Conservation (phyloP, 1,140 invertebrate genomes). For the Aphelinus atriplicis region DNA sequence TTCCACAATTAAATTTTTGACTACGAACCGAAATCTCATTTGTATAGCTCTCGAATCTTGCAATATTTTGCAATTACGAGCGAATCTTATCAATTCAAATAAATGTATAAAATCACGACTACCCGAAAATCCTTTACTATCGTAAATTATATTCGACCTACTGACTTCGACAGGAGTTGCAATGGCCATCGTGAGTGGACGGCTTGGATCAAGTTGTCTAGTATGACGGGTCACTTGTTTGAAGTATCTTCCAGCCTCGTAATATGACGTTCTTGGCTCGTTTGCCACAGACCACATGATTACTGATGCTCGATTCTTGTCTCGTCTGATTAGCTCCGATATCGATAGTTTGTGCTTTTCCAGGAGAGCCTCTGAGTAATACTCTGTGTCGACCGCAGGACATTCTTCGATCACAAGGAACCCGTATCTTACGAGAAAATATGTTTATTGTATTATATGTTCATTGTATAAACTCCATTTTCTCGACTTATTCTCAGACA, state of each 20-base stretch:
- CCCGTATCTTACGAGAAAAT: slow-evolving; percentile 72
- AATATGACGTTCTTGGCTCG: slow-evolving; percentile 81
- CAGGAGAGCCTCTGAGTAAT: slow-evolving; percentile 72
- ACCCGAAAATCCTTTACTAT: no score
- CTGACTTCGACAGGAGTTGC: slow-evolving; percentile 36
- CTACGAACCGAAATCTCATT: no score
- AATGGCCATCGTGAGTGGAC: slow-evolving; percentile 82
- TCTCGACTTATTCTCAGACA: background rate
- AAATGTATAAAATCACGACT: no score
- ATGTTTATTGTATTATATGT: no score
- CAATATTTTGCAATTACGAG: no score
- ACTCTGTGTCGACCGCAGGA: slow-evolving; percentile 90
- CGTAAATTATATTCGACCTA: no score
- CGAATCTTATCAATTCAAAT: no score
- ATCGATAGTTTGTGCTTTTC: slow-evolving; percentile 85
- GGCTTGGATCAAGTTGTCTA: slow-evolving; percentile 76
- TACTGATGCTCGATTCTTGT: slow-evolving; percentile 94
- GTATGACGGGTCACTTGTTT: slow-evolving; percentile 78
- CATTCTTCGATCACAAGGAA: slow-evolving; percentile 97
- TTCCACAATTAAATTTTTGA: no score
- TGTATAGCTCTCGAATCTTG: no score
- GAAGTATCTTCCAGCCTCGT: slow-evolving; percentile 83
- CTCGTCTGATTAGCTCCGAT: slow-evolving; percentile 85
- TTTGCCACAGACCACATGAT: slow-evolving; percentile 97
- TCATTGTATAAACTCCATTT: background rate